Evolutionary conservation across 2,888 invertebrate genomes (phyloP).

Genomic region (Corythucha ciliata): DNA sequence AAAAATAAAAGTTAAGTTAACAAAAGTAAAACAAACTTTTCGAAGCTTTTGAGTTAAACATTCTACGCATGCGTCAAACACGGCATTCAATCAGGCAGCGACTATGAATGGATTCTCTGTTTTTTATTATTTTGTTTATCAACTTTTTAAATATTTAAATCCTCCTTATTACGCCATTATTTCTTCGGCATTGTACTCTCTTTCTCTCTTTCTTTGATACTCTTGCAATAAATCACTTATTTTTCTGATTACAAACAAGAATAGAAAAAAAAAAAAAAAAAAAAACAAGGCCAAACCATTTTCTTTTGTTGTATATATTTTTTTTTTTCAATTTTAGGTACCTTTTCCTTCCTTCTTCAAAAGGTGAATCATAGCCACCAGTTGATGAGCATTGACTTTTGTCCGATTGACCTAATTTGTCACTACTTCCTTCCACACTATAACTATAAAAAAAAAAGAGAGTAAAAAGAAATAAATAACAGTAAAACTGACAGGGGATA

Average conservation of each 20-base stretch:
- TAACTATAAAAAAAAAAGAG: conserved; percentile 36
- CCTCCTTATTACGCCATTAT: too few relatives aligned
- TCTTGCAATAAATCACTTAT: background rate
- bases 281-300: conserved; percentile 24
- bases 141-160: too few relatives aligned
- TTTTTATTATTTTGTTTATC: too few relatives aligned
- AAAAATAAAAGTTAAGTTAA: background rate
- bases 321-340: conserved; percentile 9
- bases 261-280: background rate
- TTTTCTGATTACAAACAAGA: background rate
- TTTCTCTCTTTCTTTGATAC: background rate
- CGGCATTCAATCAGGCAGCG: too few relatives aligned
- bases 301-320: background rate
- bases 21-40: too few relatives aligned
- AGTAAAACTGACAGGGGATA: too few relatives aligned
- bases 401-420: conserved; percentile 34
- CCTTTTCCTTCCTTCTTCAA: conserved; percentile 46
- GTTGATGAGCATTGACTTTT: conserved; percentile 63
- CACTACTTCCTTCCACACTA: conserved; percentile 38
- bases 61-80: too few relatives aligned
- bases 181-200: conserved; percentile 15
- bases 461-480: too few relatives aligned
- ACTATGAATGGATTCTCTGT: too few relatives aligned
- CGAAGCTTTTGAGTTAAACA: too few relatives aligned
- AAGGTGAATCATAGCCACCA: conserved; percentile 64